Conservation (phyloP, 2,797 vertebrate species). For the Sebastolobus alascanus region DNA sequence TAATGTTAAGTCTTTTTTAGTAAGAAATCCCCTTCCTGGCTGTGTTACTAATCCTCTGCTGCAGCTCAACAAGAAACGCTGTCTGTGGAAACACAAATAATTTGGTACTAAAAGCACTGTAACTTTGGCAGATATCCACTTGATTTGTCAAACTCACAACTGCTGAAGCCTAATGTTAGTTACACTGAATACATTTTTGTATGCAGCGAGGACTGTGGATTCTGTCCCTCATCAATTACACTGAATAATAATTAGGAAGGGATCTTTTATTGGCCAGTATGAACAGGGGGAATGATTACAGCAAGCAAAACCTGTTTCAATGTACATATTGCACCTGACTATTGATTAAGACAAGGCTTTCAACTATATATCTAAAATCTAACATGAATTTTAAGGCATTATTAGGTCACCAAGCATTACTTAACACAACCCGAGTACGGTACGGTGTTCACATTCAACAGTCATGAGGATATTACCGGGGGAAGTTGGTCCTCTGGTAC, state of each 20-base stretch:
- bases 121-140: no score
- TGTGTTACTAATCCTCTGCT: background rate
- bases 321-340: no score
- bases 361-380: background rate
- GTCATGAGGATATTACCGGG: conserved; percentile 65
- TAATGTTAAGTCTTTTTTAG: no score
- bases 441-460: background rate
- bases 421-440: no score
- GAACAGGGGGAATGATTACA: background rate
- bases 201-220: background rate
- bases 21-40: no score
- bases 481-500: conserved; percentile 77
- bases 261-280: background rate
- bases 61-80: background rate
- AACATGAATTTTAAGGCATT: background rate
- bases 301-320: background rate
- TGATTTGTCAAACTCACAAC: background rate
- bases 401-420: background rate
- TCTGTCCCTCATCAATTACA: background rate
- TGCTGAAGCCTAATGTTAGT: background rate
- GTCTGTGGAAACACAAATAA: background rate
- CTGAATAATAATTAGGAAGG: background rate
- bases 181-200: background rate
- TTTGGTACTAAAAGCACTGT: no score
- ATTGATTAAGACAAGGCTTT: background rate